Conservation (phyloP, 1,140 invertebrate species). For the Calycopis cecrops region DNA sequence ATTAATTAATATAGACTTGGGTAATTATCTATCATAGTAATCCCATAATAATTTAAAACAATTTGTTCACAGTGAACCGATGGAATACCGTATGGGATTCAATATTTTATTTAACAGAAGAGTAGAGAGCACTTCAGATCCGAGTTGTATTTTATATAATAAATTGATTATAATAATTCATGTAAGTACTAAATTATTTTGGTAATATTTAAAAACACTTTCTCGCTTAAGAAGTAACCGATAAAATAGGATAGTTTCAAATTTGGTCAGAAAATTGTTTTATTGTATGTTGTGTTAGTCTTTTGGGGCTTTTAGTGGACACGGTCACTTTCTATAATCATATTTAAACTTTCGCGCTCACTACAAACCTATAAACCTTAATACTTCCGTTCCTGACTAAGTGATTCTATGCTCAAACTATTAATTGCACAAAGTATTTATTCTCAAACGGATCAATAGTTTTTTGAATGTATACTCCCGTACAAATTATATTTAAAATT, state of each 20-base stretch:
- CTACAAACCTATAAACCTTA: slow-evolving; percentile 2
- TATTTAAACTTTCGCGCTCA: slow-evolving; percentile 7
- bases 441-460: slow-evolving; percentile 7
- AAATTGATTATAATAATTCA: slow-evolving; percentile 41
- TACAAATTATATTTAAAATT: slow-evolving; percentile 18
- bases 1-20: no score
- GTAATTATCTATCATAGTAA: no score
- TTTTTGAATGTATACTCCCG: slow-evolving; percentile 9
- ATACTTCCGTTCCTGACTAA: slow-evolving; percentile 9
- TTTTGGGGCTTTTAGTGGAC: slow-evolving; percentile 44
- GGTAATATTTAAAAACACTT: slow-evolving; percentile 65
- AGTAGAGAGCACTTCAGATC: slow-evolving; percentile 52
- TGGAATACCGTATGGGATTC: slow-evolving; percentile 15
- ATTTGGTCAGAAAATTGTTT: slow-evolving; percentile 39
- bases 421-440: slow-evolving; percentile 10
- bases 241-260: slow-evolving; percentile 46
- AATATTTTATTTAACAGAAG: slow-evolving; percentile 21
- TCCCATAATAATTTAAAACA: slow-evolving; percentile 2
- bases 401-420: slow-evolving; percentile 10
- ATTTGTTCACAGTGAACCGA: slow-evolving; percentile 46
- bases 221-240: slow-evolving; percentile 54
- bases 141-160: slow-evolving; percentile 60
- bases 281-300: slow-evolving; percentile 35
- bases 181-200: slow-evolving; percentile 73
- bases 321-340: slow-evolving; percentile 5